A percentile compares a stretch with the other conserved stretches of the same genome.
Evolutionary conservation across 1,140 invertebrate genomes (phyloP).

Genomic region (Pteromalus puparum): DNA sequence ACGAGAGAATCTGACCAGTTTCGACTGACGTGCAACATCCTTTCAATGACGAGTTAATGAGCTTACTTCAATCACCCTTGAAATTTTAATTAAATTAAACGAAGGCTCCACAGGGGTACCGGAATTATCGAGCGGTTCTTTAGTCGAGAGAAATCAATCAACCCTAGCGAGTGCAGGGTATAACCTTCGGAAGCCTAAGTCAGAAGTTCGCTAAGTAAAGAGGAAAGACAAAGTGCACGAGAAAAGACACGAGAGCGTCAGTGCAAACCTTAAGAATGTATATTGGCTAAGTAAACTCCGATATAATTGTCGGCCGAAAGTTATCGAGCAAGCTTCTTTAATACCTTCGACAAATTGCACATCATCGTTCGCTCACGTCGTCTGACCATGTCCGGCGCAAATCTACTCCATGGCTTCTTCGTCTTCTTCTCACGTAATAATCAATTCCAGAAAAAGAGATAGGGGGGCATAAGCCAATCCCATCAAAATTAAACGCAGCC

Average conservation of each 20-base stretch:
- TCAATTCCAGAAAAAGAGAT: too few relatives aligned
- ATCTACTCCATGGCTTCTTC: too few relatives aligned
- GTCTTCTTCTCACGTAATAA: too few relatives aligned
- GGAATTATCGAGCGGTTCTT: neutral
- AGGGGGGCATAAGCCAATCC: too few relatives aligned
- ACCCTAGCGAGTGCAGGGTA: constrained; percentile 8
- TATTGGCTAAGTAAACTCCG: neutral
- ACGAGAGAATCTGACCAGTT: too few relatives aligned
- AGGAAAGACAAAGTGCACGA: constrained; percentile 2
- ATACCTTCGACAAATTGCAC: too few relatives aligned
- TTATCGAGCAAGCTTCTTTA: too few relatives aligned
- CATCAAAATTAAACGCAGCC: too few relatives aligned
- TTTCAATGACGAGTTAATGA: neutral
- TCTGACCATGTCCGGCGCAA: too few relatives aligned
- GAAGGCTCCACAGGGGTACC: neutral
- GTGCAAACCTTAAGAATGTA: constrained; percentile 1
- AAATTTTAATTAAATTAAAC: constrained; percentile 41
- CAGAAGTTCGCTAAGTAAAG: neutral
- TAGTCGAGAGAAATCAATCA: constrained; percentile 27
- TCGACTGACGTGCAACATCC: neutral
- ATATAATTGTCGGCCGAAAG: too few relatives aligned
- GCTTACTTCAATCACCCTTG: neutral
- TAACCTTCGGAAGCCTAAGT: constrained; percentile 24
- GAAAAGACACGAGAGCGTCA: constrained; percentile 4
- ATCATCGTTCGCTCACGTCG: too few relatives aligned